These are phyloP conservation scores for Neotoxoptera formosana DNA, from an alignment of 1,140 invertebrate species.

Conservation along the genomic window DNA sequence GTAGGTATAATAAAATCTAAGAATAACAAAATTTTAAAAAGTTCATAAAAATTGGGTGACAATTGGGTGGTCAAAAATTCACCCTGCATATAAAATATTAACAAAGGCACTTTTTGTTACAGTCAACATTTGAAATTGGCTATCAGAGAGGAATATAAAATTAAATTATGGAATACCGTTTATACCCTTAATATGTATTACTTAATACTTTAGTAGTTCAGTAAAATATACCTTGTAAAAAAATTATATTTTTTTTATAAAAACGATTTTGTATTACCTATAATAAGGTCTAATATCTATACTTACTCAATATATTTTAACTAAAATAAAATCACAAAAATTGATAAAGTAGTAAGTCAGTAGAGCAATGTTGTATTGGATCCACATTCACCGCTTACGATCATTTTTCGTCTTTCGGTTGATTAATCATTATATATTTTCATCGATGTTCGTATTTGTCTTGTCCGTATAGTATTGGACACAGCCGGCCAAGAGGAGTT, in stretches of 20 bases:
- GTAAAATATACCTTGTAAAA: not conserved
- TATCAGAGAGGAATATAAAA: not conserved
- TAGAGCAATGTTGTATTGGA: not conserved
- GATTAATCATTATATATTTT: not conserved
- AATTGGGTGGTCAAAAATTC: not conserved
- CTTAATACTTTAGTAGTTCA: too few relatives aligned
- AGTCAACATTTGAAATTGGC: too few relatives aligned
- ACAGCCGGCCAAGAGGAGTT: conserved; percentile 95
- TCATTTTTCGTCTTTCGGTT: not conserved
- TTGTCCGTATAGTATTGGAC: conserved; percentile 78
- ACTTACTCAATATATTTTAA: not conserved
- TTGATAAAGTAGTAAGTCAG: too few relatives aligned
- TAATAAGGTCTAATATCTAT: not conserved
- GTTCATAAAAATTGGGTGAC: not conserved
- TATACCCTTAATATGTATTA: not conserved
- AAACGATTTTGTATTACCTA: not conserved
- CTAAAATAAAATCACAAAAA: too few relatives aligned
- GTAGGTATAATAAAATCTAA: not conserved
- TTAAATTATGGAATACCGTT: not conserved
- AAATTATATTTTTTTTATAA: not conserved
- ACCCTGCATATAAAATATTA: not conserved
- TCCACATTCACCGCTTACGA: not conserved
- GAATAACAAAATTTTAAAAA: not conserved
- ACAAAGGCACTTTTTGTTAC: not conserved
- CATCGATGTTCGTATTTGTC: not conserved